Evolutionary conservation across 2,888 invertebrate genomes (phyloP), one percentile per base, ranked within the genome.

Genomic region (Acronicta leporina): DNA sequence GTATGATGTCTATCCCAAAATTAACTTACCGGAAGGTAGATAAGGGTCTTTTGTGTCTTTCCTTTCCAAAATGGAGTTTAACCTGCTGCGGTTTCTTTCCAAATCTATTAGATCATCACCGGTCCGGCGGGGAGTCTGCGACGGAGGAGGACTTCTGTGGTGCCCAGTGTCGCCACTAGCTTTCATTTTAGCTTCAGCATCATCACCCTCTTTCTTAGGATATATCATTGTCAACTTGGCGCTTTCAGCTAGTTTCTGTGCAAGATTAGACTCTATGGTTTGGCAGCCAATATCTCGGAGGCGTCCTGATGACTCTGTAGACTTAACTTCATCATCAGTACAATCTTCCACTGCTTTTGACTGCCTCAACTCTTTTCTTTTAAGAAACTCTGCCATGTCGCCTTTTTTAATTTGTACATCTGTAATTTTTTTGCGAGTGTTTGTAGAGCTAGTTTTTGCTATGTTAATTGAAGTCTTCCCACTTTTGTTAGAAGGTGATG

Each of bases 311-410:
- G 92, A 92, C 11, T 86, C 88, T 9, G 86, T 83, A 0, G 89
- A 91, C 44, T 84, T 79, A 0, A 68, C 75, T 7, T 91, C 92
- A 5, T 92, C 91, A 6, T 88, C 88, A 3, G 62, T 63, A 5
- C 76, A 76, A 8, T 88, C 87, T 8, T 87, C 87, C 7, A 67
- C 71, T 30, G 78, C 77, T 58, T 88, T 85, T 5, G 72, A 57
- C 44, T 89, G 87, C 65, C 92, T 83, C 67, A 90, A 49, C 66
- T 93, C 92, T 87, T 88, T 95, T 63, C 91, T 83, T 81, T 82
- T 94, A 40, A 88, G 77, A 75, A 91, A 94, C 57, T 94, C 94
- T 0, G 92, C 91, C 92, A 94, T 94, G 53, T 94, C 94, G 13
- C 92, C 95, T 79, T 94, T 94, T 77, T 90, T 92, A 11, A 94